phyloP scores from a whole-genome alignment of 1,140 invertebrate genomes.

The Phortica variegata region DNA sequence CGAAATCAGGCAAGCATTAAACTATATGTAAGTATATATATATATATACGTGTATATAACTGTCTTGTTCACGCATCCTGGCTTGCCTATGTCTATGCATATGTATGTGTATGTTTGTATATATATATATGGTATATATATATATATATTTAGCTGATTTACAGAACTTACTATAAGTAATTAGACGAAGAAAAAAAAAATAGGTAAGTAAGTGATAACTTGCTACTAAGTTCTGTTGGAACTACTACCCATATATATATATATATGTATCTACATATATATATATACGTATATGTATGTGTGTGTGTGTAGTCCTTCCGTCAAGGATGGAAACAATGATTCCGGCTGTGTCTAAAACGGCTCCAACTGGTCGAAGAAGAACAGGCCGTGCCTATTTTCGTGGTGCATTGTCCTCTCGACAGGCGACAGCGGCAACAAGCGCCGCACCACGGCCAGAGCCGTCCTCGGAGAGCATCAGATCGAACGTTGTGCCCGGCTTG shows the following conservation, averaged over 20 bases:
- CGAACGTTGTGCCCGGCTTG: slow-evolving; percentile 75
- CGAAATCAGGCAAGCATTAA: no score
- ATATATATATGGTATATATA: no score
- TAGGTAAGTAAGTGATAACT: no score
- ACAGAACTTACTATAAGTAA: no score
- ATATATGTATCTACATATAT: no score
- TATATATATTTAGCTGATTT: no score
- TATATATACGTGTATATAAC: no score
- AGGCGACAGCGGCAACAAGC: slow-evolving; percentile 91
- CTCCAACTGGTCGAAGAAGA: not conserved
- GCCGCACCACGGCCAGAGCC: slow-evolving; percentile 97
- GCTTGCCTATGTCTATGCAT: slow-evolving; percentile 3
- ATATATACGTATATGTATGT: not conserved
- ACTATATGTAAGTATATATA: no score
- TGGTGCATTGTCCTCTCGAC: slow-evolving; percentile 44
- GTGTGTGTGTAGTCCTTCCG: not conserved
- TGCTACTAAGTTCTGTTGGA: no score
- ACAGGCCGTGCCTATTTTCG: not conserved
- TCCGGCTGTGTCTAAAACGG: not conserved
- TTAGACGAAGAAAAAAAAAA: no score
- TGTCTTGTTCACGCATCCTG: slow-evolving; percentile 10
- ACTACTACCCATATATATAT: no score
- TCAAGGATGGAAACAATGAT: no score
- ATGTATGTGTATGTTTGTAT: slow-evolving; percentile 11
- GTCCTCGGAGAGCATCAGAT: slow-evolving; percentile 96